Evolutionary conservation across 2,888 invertebrate genomes (phyloP), one percentile per base, ranked within the genome.

Genomic region (Nymphalis polychloros): DNA sequence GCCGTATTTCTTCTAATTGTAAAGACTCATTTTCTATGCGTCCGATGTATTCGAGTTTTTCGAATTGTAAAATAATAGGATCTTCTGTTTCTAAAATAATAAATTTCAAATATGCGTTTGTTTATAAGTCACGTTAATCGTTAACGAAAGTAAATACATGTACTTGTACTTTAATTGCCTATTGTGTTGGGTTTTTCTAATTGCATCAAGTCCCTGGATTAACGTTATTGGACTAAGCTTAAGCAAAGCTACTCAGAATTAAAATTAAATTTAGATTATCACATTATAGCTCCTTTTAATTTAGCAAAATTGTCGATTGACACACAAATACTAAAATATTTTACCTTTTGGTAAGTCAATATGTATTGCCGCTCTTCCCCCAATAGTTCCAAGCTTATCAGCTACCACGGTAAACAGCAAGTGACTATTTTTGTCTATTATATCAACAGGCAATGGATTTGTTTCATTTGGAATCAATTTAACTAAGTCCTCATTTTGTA

Each of bases 331-430:
- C 8, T 19, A 17, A 49, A 53, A 10, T 27, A 27, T 31, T 31
- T 27, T 53, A 53, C 53, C 53, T 53, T 53, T 53, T 53, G 53
- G 53, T 8, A 53, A 53, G n/a, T 53, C 27, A 17, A 53, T 31
- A 8, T 31, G 31, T 53, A 53, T 53, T 27, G 53, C 53, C 10
- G 41, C 41, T 62, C n/a, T 10, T 16, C 20, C 35, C 23, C 35
- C 66, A 23, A 61, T 55, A 10, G 68, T 69, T 3, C 67, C 71
- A 6, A 74, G 73, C 72, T 76, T 77, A 13, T 31, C 59, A 35
- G 79, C 79, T 19, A 76, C 48, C 13, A 79, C 55, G 17, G 71
- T 70, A 47, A 79, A 76, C 4, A 76, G 23, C n/a, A 79, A 62
- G 52, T 77, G 72, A 50, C 72, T 55, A 31, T 77, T 73, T n/a